Conservation (phyloP, 2,888 invertebrate species). For the Hofmannophila pseudospretella region DNA sequence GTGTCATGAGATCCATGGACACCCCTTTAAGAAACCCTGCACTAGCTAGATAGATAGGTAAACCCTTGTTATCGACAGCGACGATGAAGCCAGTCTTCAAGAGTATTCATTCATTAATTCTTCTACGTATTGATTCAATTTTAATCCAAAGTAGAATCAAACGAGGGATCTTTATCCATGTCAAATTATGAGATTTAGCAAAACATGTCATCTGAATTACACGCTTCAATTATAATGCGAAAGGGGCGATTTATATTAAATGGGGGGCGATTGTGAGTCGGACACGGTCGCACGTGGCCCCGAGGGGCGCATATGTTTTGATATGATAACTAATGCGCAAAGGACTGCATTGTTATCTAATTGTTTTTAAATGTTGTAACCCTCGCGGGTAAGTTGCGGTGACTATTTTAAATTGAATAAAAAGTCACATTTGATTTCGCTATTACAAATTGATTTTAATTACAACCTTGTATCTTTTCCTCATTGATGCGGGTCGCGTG, state of each 20-base stretch:
- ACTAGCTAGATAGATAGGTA: too few relatives aligned
- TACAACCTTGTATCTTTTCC: too few relatives aligned
- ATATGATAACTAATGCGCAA: slow-evolving; percentile 56
- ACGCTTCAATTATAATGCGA: slow-evolving; percentile 65
- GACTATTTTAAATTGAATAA: too few relatives aligned
- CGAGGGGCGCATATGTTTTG: slow-evolving; percentile 62
- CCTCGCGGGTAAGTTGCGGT: slow-evolving; percentile 1
- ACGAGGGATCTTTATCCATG: slow-evolving; percentile 40
- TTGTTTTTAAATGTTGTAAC: slow-evolving; percentile 31
- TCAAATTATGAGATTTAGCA: slow-evolving; percentile 71
- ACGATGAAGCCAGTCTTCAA: too few relatives aligned
- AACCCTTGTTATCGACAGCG: too few relatives aligned
- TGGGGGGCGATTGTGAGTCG: slow-evolving; percentile 18
- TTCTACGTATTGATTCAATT: slow-evolving; percentile 12
- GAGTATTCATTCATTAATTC: too few relatives aligned
- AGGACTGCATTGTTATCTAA: slow-evolving; percentile 38
- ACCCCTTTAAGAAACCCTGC: too few relatives aligned
- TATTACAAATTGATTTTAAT: too few relatives aligned
- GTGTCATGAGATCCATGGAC: too few relatives aligned
- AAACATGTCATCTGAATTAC: slow-evolving; percentile 71
- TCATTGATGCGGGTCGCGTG: too few relatives aligned
- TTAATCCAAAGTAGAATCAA: slow-evolving; percentile 13
- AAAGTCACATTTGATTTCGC: too few relatives aligned
- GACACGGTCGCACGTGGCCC: slow-evolving; percentile 46
- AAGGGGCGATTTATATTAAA: slow-evolving; percentile 41